Evolutionary conservation across 2,113 vertebrate genomes (phyloP).

Genomic region (Micromys minutus): DNA sequence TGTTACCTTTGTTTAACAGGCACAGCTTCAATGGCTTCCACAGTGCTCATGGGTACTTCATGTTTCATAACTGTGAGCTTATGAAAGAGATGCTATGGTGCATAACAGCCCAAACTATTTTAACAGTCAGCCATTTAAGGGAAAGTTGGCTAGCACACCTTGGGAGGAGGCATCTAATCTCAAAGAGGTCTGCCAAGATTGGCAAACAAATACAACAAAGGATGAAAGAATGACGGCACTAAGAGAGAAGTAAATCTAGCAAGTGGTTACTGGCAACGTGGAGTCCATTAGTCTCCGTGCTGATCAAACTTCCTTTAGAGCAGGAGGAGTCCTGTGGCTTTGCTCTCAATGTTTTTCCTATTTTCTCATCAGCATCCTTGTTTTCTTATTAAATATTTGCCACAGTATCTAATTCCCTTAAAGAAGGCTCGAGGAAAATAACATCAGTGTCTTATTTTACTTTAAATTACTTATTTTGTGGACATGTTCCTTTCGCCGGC

Average conservation of each 20-base stretch:
- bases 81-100: neutral
- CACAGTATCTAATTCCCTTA: neutral
- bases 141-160: neutral
- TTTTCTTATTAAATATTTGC: neutral
- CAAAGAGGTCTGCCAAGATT: neutral
- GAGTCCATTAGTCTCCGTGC: neutral
- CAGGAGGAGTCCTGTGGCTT: neutral
- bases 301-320: constrained; percentile 3
- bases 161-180: neutral
- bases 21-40: neutral
- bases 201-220: neutral
- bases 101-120: neutral
- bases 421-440: neutral
- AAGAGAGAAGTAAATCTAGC: neutral
- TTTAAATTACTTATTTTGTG: neutral
- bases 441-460: neutral
- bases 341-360: neutral
- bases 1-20: neutral
- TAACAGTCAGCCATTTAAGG: neutral
- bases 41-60: neutral
- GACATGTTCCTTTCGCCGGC: neutral
- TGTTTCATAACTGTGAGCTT: neutral
- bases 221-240: neutral
- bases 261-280: neutral
- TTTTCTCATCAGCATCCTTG: neutral